A percentile compares a stretch with the other conserved stretches of the same genome.
Evolutionary conservation across 2,888 invertebrate genomes (phyloP).

Genomic region (Trichogramma dendrolimi): DNA sequence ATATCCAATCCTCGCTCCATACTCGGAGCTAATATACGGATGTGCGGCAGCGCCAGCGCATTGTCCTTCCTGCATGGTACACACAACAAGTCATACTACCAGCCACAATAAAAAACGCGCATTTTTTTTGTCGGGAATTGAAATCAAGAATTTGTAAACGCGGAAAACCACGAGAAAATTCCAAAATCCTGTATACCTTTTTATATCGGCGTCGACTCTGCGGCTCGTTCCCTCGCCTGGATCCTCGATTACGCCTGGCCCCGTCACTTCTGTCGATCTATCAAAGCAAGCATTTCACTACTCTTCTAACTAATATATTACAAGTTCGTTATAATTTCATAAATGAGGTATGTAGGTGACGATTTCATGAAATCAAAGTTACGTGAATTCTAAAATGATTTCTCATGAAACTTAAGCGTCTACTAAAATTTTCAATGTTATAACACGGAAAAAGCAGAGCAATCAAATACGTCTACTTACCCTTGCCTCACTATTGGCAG

Average conservation of each 20-base stretch:
- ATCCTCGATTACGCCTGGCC: constrained; percentile 32
- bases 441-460: too few species aligned
- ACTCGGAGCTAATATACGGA: constrained; percentile 77
- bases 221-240: constrained; percentile 39
- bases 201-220: background rate
- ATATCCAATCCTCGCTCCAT: constrained; percentile 73
- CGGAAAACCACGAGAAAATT: background rate
- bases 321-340: constrained; percentile 1
- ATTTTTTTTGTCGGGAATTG: too few species aligned
- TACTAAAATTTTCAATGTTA: constrained; percentile 1
- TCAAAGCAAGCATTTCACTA: constrained; percentile 47
- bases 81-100: constrained; percentile 41
- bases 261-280: constrained; percentile 39
- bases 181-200: constrained; percentile 14
- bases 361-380: background rate
- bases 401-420: constrained; percentile 12
- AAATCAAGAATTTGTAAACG: background rate
- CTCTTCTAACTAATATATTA: constrained; percentile 31
- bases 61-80: constrained; percentile 59
- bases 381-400: background rate
- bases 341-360: background rate
- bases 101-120: background rate
- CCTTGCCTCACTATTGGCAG: constrained; percentile 47
- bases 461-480: constrained; percentile 31
- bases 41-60: constrained; percentile 74